Evolutionary conservation across 92 coral and sea anemone genomes (phyloP).

Genomic region (Ricordea florida): DNA sequence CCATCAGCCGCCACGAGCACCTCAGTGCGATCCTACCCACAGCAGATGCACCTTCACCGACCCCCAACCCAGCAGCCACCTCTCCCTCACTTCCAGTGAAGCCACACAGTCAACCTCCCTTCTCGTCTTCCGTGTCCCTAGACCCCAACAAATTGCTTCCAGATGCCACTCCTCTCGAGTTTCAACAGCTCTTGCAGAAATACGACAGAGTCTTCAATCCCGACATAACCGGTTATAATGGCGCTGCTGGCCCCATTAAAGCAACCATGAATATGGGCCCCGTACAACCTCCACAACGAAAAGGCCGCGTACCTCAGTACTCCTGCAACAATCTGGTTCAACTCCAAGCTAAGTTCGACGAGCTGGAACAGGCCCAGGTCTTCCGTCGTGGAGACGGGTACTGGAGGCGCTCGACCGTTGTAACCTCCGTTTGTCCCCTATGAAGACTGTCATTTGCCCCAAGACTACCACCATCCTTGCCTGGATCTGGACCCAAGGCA

Average conservation of each 20-base stretch:
- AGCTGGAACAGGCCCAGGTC: slow-evolving; percentile 35
- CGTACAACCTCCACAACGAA: slow-evolving; percentile 42
- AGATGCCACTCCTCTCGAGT: slow-evolving; percentile 1
- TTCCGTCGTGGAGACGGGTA: slow-evolving; percentile 42
- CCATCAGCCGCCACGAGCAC: slow-evolving; percentile 46
- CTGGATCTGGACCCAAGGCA: slow-evolving; percentile 60
- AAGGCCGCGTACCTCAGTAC: slow-evolving; percentile 38
- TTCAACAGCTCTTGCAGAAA: slow-evolving; percentile 14
- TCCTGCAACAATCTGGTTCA: not conserved
- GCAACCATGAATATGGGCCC: slow-evolving; percentile 30
- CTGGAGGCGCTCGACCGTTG: slow-evolving; percentile 46
- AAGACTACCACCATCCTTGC: slow-evolving; percentile 55
- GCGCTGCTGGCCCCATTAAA: slow-evolving; percentile 40
- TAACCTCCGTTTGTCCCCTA: slow-evolving; percentile 44
- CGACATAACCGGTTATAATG: slow-evolving; percentile 30
- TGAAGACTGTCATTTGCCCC: slow-evolving; percentile 59
- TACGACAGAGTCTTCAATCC: slow-evolving; percentile 34
- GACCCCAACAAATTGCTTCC: slow-evolving; percentile 49
- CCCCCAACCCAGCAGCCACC: not conserved
- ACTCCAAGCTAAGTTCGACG: slow-evolving; percentile 31
- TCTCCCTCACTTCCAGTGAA: slow-evolving; percentile 10
- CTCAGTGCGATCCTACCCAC: slow-evolving; percentile 31
- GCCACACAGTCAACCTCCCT: too few species aligned
- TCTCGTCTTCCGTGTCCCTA: slow-evolving; percentile 18
- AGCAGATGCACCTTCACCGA: not conserved